Conservation (phyloP, 2,888 invertebrate genomes). For the Bellardia bayeri region DNA sequence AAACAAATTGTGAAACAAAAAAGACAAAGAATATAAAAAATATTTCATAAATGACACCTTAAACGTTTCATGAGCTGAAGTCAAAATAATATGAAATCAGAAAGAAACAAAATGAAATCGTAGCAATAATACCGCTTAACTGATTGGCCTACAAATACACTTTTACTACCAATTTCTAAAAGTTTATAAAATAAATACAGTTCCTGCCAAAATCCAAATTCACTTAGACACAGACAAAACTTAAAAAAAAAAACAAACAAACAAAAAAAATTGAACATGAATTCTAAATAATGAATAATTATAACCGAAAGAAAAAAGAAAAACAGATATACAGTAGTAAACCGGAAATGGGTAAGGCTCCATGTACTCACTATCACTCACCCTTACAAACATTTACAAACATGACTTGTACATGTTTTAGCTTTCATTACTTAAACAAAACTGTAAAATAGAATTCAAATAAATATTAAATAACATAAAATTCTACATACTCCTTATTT, state of each 20-base stretch:
- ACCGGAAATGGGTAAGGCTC: constrained; percentile 63
- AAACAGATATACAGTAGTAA: constrained; percentile 38
- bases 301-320: neutral
- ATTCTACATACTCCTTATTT: constrained; percentile 15
- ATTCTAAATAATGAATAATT: constrained; percentile 41
- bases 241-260: neutral
- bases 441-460: neutral
- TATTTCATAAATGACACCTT: constrained; percentile 55
- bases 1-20: constrained; percentile 32
- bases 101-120: constrained; percentile 31
- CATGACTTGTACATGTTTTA: constrained; percentile 13
- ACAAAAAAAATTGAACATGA: constrained; percentile 19
- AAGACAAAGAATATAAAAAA: constrained; percentile 13
- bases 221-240: neutral
- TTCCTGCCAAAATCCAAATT: constrained; percentile 3
- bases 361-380: constrained; percentile 13
- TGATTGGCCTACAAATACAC: constrained; percentile 42
- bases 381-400: neutral
- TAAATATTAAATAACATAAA: constrained; percentile 36
- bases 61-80: constrained; percentile 40
- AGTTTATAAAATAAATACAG: constrained; percentile 19
- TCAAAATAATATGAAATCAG: constrained; percentile 27
- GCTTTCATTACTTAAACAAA: neutral
- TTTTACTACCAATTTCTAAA: neutral
- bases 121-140: constrained; percentile 33